These are phyloP conservation scores for Dendrolimus kikuchii DNA, from an alignment of 1,140 invertebrate species.

Conservation along the genomic window DNA sequence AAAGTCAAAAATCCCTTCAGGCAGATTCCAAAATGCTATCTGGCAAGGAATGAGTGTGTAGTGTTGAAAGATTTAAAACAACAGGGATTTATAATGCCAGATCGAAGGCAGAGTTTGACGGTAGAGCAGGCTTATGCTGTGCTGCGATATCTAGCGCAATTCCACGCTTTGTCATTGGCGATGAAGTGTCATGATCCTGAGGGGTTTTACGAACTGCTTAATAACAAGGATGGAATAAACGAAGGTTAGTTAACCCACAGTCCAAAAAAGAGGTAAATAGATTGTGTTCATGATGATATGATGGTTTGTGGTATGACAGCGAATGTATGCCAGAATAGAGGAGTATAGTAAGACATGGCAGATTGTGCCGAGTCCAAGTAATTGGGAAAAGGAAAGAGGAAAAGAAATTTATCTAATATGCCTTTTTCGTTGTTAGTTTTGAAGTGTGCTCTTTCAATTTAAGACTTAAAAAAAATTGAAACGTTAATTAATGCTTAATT, in stretches of 20 bases:
- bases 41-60: conserved; percentile 75
- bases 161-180: conserved; percentile 79
- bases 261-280: too few species aligned
- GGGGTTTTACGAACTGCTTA: conserved; percentile 74
- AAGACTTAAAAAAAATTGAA: too few species aligned
- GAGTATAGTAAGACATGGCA: too few species aligned
- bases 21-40: conserved; percentile 77
- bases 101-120: conserved; percentile 76
- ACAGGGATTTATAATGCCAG: conserved; percentile 78
- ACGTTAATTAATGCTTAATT: background rate
- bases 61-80: conserved; percentile 76
- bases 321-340: too few species aligned
- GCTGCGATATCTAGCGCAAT: conserved; percentile 76
- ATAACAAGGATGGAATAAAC: conserved; percentile 62
- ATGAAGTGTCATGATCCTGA: conserved; percentile 76
- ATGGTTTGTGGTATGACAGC: too few species aligned
- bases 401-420: too few species aligned
- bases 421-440: too few species aligned
- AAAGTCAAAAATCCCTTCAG: conserved; percentile 68
- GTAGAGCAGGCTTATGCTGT: conserved; percentile 75
- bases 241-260: conserved; percentile 40
- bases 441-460: too few species aligned
- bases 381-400: too few species aligned
- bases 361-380: too few species aligned
- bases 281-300: too few species aligned